phyloP scores from a whole-genome alignment of 2,888 invertebrate species.

The Stictocephala bisonia region DNA sequence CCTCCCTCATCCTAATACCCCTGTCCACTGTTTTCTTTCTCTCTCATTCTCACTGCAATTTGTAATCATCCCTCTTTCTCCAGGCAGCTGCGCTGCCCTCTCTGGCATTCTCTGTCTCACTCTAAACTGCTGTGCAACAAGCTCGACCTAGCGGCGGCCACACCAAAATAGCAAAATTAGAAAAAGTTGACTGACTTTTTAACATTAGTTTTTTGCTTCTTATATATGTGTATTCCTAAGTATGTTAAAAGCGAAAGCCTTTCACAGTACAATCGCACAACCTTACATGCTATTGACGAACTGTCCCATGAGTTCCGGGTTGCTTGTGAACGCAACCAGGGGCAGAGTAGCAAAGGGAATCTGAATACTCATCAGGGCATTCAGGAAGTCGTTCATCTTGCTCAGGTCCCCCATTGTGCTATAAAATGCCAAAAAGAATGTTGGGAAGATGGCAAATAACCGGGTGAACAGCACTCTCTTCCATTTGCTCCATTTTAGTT shows the following conservation, averaged over 20 bases:
- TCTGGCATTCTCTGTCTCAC: too few relatives aligned
- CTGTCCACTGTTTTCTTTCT: too few relatives aligned
- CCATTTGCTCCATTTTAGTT: slow-evolving; percentile 87
- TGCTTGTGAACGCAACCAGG: slow-evolving; percentile 86
- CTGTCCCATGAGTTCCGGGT: slow-evolving; percentile 81
- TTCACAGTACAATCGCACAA: neutral
- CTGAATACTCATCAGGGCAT: slow-evolving; percentile 87
- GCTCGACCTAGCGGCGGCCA: too few relatives aligned
- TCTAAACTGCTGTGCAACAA: too few relatives aligned
- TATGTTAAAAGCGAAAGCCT: neutral
- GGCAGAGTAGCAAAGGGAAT: slow-evolving; percentile 89
- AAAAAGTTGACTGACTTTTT: too few relatives aligned
- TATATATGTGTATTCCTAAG: neutral
- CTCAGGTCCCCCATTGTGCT: slow-evolving; percentile 76
- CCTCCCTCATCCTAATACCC: too few relatives aligned
- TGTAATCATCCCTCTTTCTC: too few relatives aligned
- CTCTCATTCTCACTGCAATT: too few relatives aligned
- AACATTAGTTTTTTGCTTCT: neutral
- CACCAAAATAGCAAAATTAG: too few relatives aligned
- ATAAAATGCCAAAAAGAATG: slow-evolving; percentile 76
- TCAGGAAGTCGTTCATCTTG: slow-evolving; percentile 85
- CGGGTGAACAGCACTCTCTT: slow-evolving; percentile 86
- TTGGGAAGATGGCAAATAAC: slow-evolving; percentile 80
- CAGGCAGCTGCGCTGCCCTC: too few relatives aligned
- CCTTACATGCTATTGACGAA: slow-evolving; percentile 83